Evolutionary conservation across 2,888 invertebrate species (phyloP).

Genomic region (Eupithecia pulchellata): DNA sequence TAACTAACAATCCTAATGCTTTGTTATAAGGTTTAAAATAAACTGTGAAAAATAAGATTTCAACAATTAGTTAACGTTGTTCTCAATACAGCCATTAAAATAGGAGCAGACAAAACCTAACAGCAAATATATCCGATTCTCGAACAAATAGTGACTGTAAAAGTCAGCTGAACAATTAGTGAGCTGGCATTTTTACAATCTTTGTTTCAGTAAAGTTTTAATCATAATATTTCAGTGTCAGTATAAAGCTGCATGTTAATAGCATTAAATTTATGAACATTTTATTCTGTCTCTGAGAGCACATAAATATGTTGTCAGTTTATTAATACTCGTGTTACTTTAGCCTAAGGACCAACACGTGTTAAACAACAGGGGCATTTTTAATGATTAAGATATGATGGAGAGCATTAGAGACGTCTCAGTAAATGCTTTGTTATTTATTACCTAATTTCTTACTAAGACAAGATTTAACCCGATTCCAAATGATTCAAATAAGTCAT

Average conservation of each 20-base stretch:
- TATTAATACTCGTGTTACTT: conserved; percentile 70
- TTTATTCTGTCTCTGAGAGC: conserved; percentile 60
- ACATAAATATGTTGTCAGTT: conserved; percentile 76
- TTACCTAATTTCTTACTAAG: conserved; percentile 34
- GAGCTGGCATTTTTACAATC: conserved; percentile 40
- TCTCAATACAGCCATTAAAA: conserved; percentile 62
- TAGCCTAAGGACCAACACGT: conserved; percentile 64
- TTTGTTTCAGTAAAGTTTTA: conserved; percentile 42
- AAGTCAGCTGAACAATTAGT: conserved; percentile 60
- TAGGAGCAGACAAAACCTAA: conserved; percentile 69
- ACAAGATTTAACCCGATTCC: conserved; percentile 37
- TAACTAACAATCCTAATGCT: conserved; percentile 53
- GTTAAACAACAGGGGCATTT: conserved; percentile 60
- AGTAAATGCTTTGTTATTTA: conserved; percentile 41
- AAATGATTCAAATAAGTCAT: conserved; percentile 56
- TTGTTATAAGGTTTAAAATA: conserved; percentile 47
- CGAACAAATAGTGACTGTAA: conserved; percentile 64
- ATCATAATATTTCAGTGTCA: conserved; percentile 56
- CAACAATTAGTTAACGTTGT: conserved; percentile 51
- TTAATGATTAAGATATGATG: conserved; percentile 53
- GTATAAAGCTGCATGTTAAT: conserved; percentile 58
- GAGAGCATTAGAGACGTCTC: conserved; percentile 47
- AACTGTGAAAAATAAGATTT: conserved; percentile 25
- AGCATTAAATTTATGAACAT: conserved; percentile 70
- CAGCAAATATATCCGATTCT: conserved; percentile 60